Percentiles rank a stretch among this genome's conserved stretches.
Conservation (phyloP, 2,888 invertebrate genomes). For the Stegophylla sp. region DNA sequence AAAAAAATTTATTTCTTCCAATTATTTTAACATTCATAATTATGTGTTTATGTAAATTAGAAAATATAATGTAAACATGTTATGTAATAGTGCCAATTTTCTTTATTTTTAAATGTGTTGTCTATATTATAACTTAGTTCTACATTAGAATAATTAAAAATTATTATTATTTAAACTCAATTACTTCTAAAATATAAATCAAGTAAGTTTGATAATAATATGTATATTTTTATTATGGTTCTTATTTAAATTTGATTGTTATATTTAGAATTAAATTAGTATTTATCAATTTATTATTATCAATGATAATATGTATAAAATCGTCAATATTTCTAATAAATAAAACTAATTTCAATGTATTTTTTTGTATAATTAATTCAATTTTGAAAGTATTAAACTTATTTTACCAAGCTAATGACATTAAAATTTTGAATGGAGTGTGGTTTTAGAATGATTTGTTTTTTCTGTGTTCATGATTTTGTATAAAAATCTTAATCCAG, state of each 20-base stretch:
- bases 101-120: conserved; percentile 12
- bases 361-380: too few relatives aligned
- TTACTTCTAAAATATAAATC: not conserved
- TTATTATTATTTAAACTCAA: not conserved
- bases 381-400: too few relatives aligned
- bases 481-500: too few relatives aligned
- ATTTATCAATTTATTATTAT: too few relatives aligned
- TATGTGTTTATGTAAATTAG: conserved; percentile 10
- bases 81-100: conserved; percentile 35
- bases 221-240: not conserved
- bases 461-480: too few relatives aligned
- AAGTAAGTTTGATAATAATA: conserved; percentile 3
- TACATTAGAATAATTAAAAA: not conserved
- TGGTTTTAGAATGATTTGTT: too few relatives aligned
- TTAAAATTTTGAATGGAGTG: too few relatives aligned
- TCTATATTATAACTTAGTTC: not conserved
- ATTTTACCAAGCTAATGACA: too few relatives aligned
- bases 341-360: too few relatives aligned
- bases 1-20: not conserved
- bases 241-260: not conserved
- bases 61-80: not conserved
- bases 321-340: too few relatives aligned
- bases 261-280: too few relatives aligned
- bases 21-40: conserved; percentile 28
- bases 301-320: too few relatives aligned